Evolutionary conservation across 2,113 vertebrate species (phyloP).

Genomic region (Polypterus senegalus): DNA sequence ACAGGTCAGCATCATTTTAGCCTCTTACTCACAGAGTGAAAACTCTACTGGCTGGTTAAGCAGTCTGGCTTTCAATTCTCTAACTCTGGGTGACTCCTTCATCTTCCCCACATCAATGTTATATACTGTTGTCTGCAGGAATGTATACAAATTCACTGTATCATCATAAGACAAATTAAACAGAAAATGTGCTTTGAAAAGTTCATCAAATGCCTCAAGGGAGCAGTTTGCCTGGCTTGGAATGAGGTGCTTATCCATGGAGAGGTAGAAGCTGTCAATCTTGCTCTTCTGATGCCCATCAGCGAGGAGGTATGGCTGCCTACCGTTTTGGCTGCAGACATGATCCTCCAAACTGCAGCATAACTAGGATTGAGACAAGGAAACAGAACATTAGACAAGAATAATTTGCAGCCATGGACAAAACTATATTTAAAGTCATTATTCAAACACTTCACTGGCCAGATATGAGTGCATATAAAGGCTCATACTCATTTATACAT

Average conservation of each 20-base stretch:
- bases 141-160: slow-evolving; percentile 9
- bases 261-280: slow-evolving; percentile 16
- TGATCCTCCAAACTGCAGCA: slow-evolving; percentile 20
- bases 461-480: too few relatives aligned
- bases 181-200: slow-evolving; percentile 19
- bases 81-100: slow-evolving; percentile 19
- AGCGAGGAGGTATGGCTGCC: slow-evolving; percentile 20
- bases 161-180: slow-evolving; percentile 14
- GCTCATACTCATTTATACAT: too few relatives aligned
- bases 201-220: slow-evolving; percentile 19
- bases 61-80: slow-evolving; percentile 17
- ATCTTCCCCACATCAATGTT: too few relatives aligned
- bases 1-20: too few relatives aligned
- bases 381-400: too few relatives aligned
- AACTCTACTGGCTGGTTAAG: too few relatives aligned
- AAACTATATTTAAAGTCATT: too few relatives aligned
- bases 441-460: too few relatives aligned
- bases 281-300: slow-evolving; percentile 11
- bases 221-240: slow-evolving; percentile 17
- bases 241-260: slow-evolving; percentile 14
- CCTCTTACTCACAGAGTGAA: too few relatives aligned
- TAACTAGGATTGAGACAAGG: too few relatives aligned
- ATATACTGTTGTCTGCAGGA: slow-evolving; percentile 7
- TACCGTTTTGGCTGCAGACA: slow-evolving; percentile 2
- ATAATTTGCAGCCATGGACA: too few relatives aligned